Conservation (phyloP, 1,140 invertebrate species). For the Papilio polytes region DNA sequence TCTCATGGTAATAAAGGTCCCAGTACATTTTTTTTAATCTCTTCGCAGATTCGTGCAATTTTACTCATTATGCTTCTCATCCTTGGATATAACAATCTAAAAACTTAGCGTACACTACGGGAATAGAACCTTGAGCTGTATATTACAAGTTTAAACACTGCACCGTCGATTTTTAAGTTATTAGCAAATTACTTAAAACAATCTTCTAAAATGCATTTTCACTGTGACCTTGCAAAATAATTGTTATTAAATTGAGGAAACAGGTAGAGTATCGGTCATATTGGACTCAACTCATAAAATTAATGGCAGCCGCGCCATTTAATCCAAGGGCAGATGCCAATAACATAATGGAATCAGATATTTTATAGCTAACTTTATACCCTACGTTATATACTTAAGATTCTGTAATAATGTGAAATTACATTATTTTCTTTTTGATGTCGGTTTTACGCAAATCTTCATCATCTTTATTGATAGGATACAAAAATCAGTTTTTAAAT, state of each 20-base stretch:
- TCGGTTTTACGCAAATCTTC: no score
- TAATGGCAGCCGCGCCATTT: constrained; percentile 28
- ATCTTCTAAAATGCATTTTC: neutral
- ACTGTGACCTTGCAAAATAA: constrained; percentile 12
- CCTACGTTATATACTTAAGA: neutral
- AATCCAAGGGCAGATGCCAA: constrained; percentile 36
- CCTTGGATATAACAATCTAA: no score
- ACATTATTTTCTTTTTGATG: neutral
- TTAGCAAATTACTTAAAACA: neutral
- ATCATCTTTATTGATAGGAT: no score
- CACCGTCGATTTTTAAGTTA: no score
- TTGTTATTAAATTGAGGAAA: constrained; percentile 33
- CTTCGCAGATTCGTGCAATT: no score
- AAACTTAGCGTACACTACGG: no score
- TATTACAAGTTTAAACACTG: no score
- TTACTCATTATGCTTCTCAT: no score
- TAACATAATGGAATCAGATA: constrained; percentile 39
- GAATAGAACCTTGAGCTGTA: no score
- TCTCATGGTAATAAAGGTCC: no score
- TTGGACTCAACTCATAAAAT: constrained; percentile 31
- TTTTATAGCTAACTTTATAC: constrained; percentile 25
- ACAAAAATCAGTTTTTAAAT: no score
- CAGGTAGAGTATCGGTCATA: constrained; percentile 24
- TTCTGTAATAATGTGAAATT: neutral
- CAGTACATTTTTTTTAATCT: no score